These are phyloP conservation scores for Agrilus biguttatus DNA, from an alignment of 2,888 invertebrate genomes.

Conservation along the genomic window DNA sequence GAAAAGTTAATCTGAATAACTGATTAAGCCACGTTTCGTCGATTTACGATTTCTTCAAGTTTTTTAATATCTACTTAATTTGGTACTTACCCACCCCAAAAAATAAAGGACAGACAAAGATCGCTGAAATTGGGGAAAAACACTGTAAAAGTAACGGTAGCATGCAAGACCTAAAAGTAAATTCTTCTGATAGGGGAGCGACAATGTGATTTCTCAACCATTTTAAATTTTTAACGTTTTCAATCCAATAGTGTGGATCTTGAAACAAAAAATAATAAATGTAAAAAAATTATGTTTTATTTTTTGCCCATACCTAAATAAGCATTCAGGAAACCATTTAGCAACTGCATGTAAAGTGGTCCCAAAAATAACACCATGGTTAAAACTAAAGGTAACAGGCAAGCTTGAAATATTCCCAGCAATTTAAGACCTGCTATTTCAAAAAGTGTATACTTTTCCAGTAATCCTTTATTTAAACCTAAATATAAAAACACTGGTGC, in stretches of 20 bases:
- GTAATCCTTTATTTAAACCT: conserved; percentile 48
- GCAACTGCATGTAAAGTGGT: conserved; percentile 59
- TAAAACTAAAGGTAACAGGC: conserved; percentile 57
- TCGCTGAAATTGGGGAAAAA: conserved; percentile 55
- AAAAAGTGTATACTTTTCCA: conserved; percentile 47
- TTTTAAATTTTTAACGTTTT: conserved; percentile 54
- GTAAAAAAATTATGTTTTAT: not conserved
- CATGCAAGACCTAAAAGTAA: conserved; percentile 92
- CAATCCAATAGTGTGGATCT: conserved; percentile 42
- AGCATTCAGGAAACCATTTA: conserved; percentile 51
- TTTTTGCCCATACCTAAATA: conserved; percentile 38
- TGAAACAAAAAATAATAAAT: conserved; percentile 7
- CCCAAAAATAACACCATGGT: conserved; percentile 73
- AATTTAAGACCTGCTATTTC: conserved; percentile 62
- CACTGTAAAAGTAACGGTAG: conserved; percentile 77
- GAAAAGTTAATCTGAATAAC: too few species aligned
- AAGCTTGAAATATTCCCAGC: conserved; percentile 58
- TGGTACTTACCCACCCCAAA: conserved; percentile 66
- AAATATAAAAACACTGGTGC: conserved; percentile 65
- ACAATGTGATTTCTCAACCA: conserved; percentile 84
- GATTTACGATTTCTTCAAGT: too few species aligned
- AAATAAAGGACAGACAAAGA: conserved; percentile 76
- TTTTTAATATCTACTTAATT: too few species aligned
- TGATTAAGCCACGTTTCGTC: not conserved
- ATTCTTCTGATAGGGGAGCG: conserved; percentile 89